Conservation (phyloP, 2,113 vertebrate genomes). For the Amblyornis subalaris region DNA sequence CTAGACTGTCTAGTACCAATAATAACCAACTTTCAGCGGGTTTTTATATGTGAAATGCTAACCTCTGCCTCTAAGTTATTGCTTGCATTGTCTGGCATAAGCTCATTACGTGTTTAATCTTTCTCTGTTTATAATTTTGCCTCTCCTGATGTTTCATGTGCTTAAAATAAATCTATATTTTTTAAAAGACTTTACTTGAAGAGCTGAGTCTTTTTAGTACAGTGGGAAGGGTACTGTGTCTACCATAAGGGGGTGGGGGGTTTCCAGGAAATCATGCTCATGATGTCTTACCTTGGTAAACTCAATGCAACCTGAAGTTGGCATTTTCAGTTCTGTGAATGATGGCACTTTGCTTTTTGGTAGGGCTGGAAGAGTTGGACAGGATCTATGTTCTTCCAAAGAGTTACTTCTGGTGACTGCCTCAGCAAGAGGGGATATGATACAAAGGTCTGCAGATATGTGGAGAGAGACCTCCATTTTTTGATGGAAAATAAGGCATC, state of each 20-base stretch:
- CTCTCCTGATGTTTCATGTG: neutral
- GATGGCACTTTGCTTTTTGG: neutral
- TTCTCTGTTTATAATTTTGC: constrained; percentile 8
- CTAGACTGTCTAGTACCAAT: neutral
- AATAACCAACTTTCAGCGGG: neutral
- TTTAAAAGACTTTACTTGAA: neutral
- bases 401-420: neutral
- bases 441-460: neutral
- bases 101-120: neutral
- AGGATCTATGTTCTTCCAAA: neutral
- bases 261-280: neutral
- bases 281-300: neutral
- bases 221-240: neutral
- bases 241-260: neutral
- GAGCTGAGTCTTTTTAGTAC: neutral
- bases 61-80: neutral
- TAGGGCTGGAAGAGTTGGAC: neutral
- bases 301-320: neutral
- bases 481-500: neutral
- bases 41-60: neutral
- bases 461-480: neutral
- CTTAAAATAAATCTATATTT: constrained; percentile 60
- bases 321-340: neutral
- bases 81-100: neutral
- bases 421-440: neutral